Evolutionary conservation across 2,113 vertebrate species (phyloP), one percentile per base, ranked within the genome.

Genomic region (Nothobranchius furzeri): DNA sequence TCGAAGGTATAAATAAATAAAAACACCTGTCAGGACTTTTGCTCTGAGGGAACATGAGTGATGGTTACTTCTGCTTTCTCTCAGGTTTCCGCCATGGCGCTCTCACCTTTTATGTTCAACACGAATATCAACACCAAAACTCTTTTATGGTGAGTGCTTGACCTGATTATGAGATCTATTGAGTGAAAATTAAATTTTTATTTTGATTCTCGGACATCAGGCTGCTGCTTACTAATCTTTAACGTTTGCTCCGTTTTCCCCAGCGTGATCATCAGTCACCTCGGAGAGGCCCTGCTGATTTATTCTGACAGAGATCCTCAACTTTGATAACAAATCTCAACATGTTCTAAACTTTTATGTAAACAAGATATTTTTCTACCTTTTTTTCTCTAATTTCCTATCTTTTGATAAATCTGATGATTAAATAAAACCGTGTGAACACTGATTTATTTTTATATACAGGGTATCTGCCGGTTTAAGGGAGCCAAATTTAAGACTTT

Each of bases 241-340:
- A 7, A 8, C 8, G 0, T 40, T 17, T 45, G 25, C 53, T 0
- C 12, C n/a, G 20, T 30, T 9, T 60, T 5, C 91, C 93, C 91
- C 93, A 99, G 97, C 81, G 89, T 99, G 76, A 74, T 96, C 62
- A 49, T 92, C 2, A 87, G 95, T 50, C 93, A 90, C 9, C 74
- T 90, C 25, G 96, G 94, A 59, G 96, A 98, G 85, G 94, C 92
- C 37, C 81, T 98, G 87, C 90, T 95, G 83, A 68, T 96, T 48
- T 94, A 95, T 70, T 88, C 93, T 0, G 94, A 97, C 68, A 93
- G 83, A 64, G 83, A 90, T 42, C 25, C 79, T 25, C 69, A 57
- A 7, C 0, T 3, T 1, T 35, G 24, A 77, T 40, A 37, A 81
- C 9, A 0, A 40, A 7, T 52, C 20, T 13, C 12, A 30, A 15